Conservation (phyloP, 2,797 vertebrate species). For the Gymnopithys bicolor region DNA sequence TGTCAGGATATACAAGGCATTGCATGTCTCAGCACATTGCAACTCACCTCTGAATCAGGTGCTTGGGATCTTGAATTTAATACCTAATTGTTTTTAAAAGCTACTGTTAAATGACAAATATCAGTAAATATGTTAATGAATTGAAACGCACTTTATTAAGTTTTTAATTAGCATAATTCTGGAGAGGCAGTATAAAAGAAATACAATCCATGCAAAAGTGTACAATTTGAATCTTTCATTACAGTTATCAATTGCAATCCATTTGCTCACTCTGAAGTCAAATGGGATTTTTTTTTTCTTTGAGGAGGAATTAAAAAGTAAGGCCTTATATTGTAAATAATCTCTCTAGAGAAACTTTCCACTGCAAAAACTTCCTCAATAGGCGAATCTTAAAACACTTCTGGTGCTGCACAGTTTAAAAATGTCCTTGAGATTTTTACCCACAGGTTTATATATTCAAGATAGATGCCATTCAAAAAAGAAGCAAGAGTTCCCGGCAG, state of each 20-base stretch:
- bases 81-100: slow-evolving; percentile 2
- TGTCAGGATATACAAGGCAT: not conserved
- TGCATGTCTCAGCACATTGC: not conserved
- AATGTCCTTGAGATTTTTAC: not conserved
- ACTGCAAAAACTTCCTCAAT: not conserved
- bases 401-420: not conserved
- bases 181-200: not conserved
- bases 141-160: not conserved
- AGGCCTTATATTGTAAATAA: not conserved
- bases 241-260: not conserved
- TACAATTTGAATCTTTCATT: not conserved
- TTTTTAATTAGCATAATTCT: slow-evolving; percentile 17
- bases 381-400: not conserved
- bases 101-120: not conserved
- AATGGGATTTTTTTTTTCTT: not conserved
- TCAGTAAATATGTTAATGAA: not conserved
- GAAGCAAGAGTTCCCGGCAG: not conserved
- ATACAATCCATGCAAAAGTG: not conserved
- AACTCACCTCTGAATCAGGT: not conserved
- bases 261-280: slow-evolving; percentile 4
- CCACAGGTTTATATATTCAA: not conserved
- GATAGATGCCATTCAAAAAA: not conserved
- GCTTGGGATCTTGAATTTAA: not conserved
- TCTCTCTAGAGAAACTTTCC: slow-evolving; percentile 10
- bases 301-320: not conserved